Evolutionary conservation across 92 coral and sea anemone genomes (phyloP).

Genomic region (Pocillopora grandis): DNA sequence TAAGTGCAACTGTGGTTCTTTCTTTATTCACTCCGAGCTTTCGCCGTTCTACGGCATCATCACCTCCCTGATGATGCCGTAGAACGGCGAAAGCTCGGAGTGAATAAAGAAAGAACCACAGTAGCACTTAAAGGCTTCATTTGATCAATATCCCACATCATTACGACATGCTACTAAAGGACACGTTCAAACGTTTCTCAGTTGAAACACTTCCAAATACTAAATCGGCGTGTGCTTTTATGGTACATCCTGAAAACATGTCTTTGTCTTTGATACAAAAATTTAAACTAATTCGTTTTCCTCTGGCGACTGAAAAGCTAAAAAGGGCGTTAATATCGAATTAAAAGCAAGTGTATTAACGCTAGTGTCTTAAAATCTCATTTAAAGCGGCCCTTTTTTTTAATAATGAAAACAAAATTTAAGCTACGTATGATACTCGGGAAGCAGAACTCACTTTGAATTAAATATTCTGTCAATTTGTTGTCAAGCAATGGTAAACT

Average conservation of each 20-base stretch:
- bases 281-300: background rate
- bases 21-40: too few relatives aligned
- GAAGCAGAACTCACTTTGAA: background rate
- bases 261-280: background rate
- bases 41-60: too few relatives aligned
- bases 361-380: background rate
- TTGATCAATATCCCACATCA: too few relatives aligned
- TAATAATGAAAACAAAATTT: background rate
- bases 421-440: background rate
- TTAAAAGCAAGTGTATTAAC: background rate
- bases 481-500: conserved; percentile 18
- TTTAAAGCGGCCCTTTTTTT: background rate
- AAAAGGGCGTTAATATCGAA: background rate
- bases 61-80: too few relatives aligned
- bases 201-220: background rate
- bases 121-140: too few relatives aligned
- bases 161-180: too few relatives aligned
- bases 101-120: too few relatives aligned
- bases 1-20: too few relatives aligned
- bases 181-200: background rate
- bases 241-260: background rate
- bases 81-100: too few relatives aligned
- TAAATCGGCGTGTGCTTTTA: background rate
- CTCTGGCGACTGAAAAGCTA: background rate
- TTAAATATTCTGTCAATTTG: conserved; percentile 23